phyloP scores from a whole-genome alignment of 1,140 invertebrate genomes.

The Drosophila burlai region DNA sequence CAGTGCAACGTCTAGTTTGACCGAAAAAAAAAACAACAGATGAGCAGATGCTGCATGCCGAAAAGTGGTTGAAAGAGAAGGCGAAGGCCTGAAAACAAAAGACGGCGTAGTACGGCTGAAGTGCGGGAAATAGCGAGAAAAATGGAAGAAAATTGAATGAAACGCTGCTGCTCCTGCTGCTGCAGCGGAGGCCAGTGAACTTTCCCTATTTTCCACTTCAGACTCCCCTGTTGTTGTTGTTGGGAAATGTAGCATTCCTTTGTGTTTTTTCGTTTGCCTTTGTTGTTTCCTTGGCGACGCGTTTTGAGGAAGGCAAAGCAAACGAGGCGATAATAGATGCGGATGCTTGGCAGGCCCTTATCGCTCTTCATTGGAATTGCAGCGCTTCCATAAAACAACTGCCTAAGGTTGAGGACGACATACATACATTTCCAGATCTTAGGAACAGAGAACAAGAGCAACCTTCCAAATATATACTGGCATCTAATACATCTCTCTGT shows the following conservation, averaged over 20 bases:
- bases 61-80: conserved; percentile 57
- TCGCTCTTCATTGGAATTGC: neutral
- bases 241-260: conserved; percentile 24
- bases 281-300: conserved; percentile 29
- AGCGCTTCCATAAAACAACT: neutral
- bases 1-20: neutral
- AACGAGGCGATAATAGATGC: conserved; percentile 23
- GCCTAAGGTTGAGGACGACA: neutral
- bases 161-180: conserved; percentile 27
- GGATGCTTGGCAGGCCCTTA: conserved; percentile 18
- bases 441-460: neutral
- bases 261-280: conserved; percentile 18
- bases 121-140: conserved; percentile 24
- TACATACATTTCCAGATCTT: neutral
- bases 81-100: conserved; percentile 46
- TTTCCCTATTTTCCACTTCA: conserved; percentile 49
- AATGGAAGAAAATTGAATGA: conserved; percentile 41
- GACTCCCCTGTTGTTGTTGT: conserved; percentile 10
- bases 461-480: neutral
- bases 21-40: neutral
- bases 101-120: conserved; percentile 42
- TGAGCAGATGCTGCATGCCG: conserved; percentile 52
- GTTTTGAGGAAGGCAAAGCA: conserved; percentile 8
- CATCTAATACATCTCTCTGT: neutral
- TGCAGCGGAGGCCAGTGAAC: conserved; percentile 63